A percentile compares a stretch with the other conserved stretches of the same genome.
Evolutionary conservation across 2,797 vertebrate genomes (phyloP).

Genomic region (Apogon hyalosoma): DNA sequence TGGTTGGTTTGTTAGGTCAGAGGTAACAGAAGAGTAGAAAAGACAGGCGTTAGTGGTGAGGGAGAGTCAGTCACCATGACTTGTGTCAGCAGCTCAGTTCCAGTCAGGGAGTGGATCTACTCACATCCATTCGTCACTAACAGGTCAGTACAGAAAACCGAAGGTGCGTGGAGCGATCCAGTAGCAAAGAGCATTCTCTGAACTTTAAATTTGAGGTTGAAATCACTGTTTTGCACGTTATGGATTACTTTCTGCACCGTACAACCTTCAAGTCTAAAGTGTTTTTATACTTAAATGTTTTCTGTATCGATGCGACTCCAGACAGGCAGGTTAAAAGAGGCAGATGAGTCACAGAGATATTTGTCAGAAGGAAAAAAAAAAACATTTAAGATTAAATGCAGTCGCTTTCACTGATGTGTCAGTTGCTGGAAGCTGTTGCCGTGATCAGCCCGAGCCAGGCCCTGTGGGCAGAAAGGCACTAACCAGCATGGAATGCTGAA

Average conservation of each 20-base stretch:
- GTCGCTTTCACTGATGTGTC: constrained; percentile 11
- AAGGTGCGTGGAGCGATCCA: too few species aligned
- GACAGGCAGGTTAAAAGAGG: not conserved
- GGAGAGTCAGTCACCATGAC: constrained; percentile 49
- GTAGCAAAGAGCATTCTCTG: too few species aligned
- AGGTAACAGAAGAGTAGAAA: constrained; percentile 57
- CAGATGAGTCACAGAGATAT: not conserved
- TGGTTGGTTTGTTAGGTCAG: constrained; percentile 10
- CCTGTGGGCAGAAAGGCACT: constrained; percentile 31
- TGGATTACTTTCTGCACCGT: too few species aligned
- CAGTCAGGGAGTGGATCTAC: constrained; percentile 50
- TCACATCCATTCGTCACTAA: not conserved
- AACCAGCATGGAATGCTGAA: constrained; percentile 20
- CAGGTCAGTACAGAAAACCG: constrained; percentile 66
- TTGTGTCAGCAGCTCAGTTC: constrained; percentile 50
- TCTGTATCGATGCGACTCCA: not conserved
- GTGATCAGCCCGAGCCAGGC: constrained; percentile 15
- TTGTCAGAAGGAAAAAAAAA: not conserved
- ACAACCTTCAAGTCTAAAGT: too few species aligned
- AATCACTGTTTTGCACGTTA: too few species aligned
- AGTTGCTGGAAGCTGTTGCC: constrained; percentile 14
- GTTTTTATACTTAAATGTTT: too few species aligned
- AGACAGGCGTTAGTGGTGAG: constrained; percentile 29
- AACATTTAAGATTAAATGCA: constrained; percentile 10
- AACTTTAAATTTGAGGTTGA: too few species aligned